Evolutionary conservation across 1,140 invertebrate genomes (phyloP).

Genomic region (Sinella curviseta): DNA sequence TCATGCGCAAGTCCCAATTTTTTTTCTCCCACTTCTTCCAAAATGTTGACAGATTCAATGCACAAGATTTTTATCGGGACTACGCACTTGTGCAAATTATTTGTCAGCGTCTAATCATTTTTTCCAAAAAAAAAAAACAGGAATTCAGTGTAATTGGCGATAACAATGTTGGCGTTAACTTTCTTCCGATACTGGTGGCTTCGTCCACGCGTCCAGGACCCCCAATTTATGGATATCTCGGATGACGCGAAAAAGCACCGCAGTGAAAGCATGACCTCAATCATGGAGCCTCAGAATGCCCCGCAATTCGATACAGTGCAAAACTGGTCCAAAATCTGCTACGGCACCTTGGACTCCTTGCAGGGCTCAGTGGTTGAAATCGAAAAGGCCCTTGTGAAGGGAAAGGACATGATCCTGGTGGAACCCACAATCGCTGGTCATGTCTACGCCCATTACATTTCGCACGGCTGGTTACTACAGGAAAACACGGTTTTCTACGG

Average conservation of each 20-base stretch:
- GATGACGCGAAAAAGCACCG: too few relatives aligned
- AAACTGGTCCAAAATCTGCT: not conserved
- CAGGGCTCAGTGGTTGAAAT: not conserved
- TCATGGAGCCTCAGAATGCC: not conserved
- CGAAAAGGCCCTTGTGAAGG: not conserved
- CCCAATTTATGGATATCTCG: too few relatives aligned
- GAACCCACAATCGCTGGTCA: not conserved
- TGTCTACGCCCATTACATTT: not conserved
- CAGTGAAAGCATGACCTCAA: not conserved
- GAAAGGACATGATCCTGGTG: not conserved
- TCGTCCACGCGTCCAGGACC: not conserved
- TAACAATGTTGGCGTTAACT: not conserved
- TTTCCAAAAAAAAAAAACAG: too few relatives aligned
- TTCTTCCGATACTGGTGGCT: conserved; percentile 7
- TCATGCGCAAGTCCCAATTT: too few relatives aligned
- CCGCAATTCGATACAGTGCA: not conserved
- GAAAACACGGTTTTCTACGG: conserved; percentile 3
- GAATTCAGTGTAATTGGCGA: too few relatives aligned
- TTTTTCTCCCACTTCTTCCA: too few relatives aligned
- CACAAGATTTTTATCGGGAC: too few relatives aligned
- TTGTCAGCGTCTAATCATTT: too few relatives aligned
- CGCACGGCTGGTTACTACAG: not conserved
- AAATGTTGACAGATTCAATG: too few relatives aligned
- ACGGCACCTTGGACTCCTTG: not conserved
- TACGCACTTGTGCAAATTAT: too few relatives aligned